A percentile compares a stretch with the other conserved stretches of the same genome.
These are phyloP conservation scores for Ceyx melanurus DNA, from an alignment of 2,113 vertebrate genomes.

Conservation along the genomic window DNA sequence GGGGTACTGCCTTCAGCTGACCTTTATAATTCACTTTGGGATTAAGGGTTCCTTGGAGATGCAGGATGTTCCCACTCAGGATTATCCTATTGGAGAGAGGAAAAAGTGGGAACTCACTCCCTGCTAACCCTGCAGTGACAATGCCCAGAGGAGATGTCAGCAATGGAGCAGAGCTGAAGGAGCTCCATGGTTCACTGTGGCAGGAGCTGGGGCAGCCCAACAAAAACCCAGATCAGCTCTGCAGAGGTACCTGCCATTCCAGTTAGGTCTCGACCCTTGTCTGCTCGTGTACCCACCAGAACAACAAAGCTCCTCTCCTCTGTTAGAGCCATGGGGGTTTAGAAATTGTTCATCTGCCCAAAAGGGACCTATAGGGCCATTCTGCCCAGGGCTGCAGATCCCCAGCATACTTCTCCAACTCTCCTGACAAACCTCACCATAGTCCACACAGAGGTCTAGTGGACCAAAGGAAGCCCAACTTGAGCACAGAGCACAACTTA, in stretches of 20 bases:
- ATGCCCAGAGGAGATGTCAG: neutral
- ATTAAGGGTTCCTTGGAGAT: neutral
- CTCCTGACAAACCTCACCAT: neutral
- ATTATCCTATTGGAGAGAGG: neutral
- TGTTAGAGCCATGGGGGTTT: neutral
- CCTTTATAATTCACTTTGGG: neutral
- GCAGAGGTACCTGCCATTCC: neutral
- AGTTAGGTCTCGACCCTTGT: neutral
- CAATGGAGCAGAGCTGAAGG: neutral
- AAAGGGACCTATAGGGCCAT: neutral
- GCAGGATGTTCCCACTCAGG: neutral
- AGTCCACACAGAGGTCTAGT: neutral
- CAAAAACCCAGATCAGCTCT: neutral
- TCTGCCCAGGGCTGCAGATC: neutral
- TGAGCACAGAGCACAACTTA: neutral
- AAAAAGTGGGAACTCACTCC: neutral
- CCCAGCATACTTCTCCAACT: neutral
- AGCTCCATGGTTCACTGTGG: accelerated
- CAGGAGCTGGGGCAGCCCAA: neutral
- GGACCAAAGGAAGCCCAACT: neutral
- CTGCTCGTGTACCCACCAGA: neutral
- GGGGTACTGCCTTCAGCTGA: neutral
- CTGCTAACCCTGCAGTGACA: neutral
- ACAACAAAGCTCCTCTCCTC: accelerated
- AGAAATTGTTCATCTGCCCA: neutral